These are phyloP conservation scores for Thamnophis sirtalis DNA, from an alignment of 2,113 vertebrate species.

Conservation along the genomic window DNA sequence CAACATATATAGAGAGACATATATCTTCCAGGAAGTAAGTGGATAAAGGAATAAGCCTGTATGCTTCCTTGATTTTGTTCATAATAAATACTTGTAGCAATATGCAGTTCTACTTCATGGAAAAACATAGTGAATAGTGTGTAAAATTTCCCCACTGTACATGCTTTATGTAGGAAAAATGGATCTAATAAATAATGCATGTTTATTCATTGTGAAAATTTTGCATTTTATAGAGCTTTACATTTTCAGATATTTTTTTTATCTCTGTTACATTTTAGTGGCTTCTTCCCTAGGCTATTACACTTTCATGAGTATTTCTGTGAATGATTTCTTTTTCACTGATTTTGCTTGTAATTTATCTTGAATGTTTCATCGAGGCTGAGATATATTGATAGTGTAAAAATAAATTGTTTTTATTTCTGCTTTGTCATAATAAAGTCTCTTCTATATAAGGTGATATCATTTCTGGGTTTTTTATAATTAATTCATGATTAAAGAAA, in stretches of 20 bases:
- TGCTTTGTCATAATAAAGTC: not conserved
- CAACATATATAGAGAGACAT: not conserved
- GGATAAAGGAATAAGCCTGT: not conserved
- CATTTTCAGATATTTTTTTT: not conserved
- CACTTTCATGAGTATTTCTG: not conserved
- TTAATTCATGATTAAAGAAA: conserved; percentile 15
- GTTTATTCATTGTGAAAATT: not conserved
- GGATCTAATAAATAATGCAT: not conserved
- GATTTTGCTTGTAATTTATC: conserved; percentile 1
- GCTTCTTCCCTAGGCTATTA: not conserved
- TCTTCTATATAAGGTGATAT: not conserved
- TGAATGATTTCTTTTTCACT: not conserved
- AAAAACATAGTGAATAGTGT: not conserved
- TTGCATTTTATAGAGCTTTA: not conserved
- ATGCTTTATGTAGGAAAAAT: not conserved
- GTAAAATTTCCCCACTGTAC: not conserved
- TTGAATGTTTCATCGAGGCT: not conserved
- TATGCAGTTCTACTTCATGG: not conserved
- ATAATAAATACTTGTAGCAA: not conserved
- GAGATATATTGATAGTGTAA: not conserved
- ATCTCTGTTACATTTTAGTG: not conserved
- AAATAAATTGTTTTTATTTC: conserved; percentile 8
- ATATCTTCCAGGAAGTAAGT: not conserved
- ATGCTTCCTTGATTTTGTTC: not conserved
- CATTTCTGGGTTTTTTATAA: not conserved